phyloP scores from a whole-genome alignment of 30 jellyfish, hydroid and myxozoan species.

The Aurelia coerulea region DNA sequence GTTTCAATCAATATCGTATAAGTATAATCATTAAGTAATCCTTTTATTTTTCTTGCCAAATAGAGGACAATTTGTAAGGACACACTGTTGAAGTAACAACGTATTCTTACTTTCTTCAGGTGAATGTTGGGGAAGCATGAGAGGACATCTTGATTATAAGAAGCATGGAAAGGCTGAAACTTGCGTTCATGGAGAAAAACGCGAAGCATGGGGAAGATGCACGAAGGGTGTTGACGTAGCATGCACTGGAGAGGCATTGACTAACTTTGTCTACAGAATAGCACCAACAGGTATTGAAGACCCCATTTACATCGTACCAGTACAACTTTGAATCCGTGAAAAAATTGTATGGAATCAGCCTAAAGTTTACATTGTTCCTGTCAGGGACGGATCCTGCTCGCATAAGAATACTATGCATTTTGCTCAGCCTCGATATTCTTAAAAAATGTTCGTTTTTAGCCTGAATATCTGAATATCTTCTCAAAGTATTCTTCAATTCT shows the following conservation, averaged over 20 bases:
- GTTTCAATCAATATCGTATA: too few species aligned
- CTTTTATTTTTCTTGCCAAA: too few species aligned
- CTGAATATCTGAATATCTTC: background rate
- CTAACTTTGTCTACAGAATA: constrained; percentile 81
- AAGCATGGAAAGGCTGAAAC: constrained; percentile 63
- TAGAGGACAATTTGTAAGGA: too few species aligned
- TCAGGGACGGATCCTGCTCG: background rate
- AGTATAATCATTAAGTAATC: too few species aligned
- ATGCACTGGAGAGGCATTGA: constrained; percentile 77
- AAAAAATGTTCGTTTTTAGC: too few species aligned
- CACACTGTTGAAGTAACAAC: too few species aligned
- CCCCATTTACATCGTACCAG: too few species aligned
- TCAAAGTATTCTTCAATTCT: too few species aligned
- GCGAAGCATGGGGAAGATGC: constrained; percentile 62
- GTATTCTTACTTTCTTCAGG: constrained; percentile 3
- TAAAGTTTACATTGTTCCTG: background rate
- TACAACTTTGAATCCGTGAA: background rate
- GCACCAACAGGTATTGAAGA: constrained; percentile 79
- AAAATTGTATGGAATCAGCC: background rate
- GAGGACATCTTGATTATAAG: constrained; percentile 61
- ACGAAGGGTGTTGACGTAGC: constrained; percentile 37
- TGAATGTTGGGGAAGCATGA: constrained; percentile 87
- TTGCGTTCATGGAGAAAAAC: constrained; percentile 64
- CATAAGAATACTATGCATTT: background rate
- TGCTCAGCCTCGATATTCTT: background rate